Conservation (phyloP, 2,797 vertebrate species). For the Neopelma chrysocephalum region DNA sequence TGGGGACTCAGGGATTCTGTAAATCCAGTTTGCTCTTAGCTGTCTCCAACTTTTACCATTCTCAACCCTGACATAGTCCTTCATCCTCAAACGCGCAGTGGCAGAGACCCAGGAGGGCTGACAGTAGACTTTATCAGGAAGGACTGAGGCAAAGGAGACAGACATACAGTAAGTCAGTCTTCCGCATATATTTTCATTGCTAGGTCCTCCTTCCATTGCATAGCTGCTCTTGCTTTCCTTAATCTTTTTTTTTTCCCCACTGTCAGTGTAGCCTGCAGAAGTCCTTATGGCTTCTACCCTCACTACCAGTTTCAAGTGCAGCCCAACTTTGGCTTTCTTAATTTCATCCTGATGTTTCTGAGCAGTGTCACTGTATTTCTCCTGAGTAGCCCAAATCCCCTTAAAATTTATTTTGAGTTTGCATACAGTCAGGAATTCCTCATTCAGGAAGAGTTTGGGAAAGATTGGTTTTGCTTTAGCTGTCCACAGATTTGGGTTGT, state of each 20-base stretch:
- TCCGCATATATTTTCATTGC: background rate
- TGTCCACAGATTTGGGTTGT: background rate
- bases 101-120: background rate
- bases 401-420: background rate
- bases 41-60: background rate
- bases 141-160: background rate
- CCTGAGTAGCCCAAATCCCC: background rate
- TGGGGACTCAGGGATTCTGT: background rate
- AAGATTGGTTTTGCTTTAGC: background rate
- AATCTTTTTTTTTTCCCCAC: background rate
- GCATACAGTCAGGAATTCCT: background rate
- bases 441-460: background rate
- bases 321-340: background rate
- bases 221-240: background rate
- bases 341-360: background rate
- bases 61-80: background rate
- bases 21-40: background rate
- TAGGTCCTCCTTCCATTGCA: background rate
- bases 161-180: background rate
- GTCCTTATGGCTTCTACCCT: background rate
- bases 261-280: background rate
- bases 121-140: background rate
- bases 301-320: background rate
- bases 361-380: background rate
- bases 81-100: background rate